phyloP scores from a whole-genome alignment of 2,888 invertebrate species.

The Auanema freiburgensis region DNA sequence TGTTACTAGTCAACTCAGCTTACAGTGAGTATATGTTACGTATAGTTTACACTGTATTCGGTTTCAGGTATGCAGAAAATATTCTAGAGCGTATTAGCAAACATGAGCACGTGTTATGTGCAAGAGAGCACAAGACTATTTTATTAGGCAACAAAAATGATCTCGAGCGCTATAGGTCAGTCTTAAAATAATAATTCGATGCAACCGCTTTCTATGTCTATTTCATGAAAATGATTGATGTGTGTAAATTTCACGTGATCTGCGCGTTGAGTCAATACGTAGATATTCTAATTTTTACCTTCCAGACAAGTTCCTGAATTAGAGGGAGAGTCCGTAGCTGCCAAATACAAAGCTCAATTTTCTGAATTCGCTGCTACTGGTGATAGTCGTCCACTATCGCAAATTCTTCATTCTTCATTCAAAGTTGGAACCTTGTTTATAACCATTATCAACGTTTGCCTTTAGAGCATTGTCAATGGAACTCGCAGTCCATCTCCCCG shows the following conservation, averaged over 20 bases:
- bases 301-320: conserved; percentile 53
- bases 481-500: conserved; percentile 52
- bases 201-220: background rate
- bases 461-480: conserved; percentile 39
- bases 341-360: conserved; percentile 45
- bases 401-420: conserved; percentile 41
- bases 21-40: conserved; percentile 31
- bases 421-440: conserved; percentile 22
- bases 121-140: conserved; percentile 65
- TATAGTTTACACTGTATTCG: background rate
- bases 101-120: conserved; percentile 63
- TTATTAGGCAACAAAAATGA: conserved; percentile 68
- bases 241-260: too few relatives aligned
- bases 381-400: conserved; percentile 42
- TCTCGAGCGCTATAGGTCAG: conserved; percentile 67
- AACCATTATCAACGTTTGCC: background rate
- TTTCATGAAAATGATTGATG: background rate
- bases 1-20: conserved; percentile 66
- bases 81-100: conserved; percentile 65
- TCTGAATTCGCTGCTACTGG: conserved; percentile 50
- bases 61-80: conserved; percentile 62
- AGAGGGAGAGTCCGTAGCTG: conserved; percentile 48
- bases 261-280: too few relatives aligned
- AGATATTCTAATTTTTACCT: background rate
- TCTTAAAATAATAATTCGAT: background rate